Conservation (phyloP, 2,113 vertebrate species). For the Taurulus bubalis region DNA sequence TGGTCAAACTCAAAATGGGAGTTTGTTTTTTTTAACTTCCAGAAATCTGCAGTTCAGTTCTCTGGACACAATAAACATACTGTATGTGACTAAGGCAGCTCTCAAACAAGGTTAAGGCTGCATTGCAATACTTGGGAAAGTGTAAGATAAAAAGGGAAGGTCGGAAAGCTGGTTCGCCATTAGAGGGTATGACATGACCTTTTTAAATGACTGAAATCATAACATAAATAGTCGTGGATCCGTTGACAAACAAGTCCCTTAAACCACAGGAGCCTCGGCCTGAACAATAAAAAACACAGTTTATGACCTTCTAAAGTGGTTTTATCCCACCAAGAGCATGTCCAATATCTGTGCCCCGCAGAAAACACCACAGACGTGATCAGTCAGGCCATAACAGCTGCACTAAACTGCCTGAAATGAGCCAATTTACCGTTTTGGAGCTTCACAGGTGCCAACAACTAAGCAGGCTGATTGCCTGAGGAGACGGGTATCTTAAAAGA, state of each 20-base stretch:
- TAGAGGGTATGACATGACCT: neutral
- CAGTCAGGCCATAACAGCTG: slow-evolving; percentile 3
- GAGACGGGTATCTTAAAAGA: neutral
- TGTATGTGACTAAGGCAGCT: neutral
- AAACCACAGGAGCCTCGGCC: neutral
- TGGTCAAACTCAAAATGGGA: neutral
- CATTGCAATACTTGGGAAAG: neutral
- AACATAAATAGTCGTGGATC: neutral
- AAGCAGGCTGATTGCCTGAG: slow-evolving; percentile 1
- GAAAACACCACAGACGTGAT: neutral
- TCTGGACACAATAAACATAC: neutral
- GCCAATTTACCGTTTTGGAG: neutral
- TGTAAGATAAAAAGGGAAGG: neutral
- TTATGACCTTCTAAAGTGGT: neutral
- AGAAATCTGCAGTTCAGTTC: neutral
- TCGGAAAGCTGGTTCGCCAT: neutral
- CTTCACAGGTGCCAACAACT: slow-evolving; percentile 1
- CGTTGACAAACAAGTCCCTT: slow-evolving; percentile 11
- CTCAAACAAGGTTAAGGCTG: neutral
- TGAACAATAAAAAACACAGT: neutral
- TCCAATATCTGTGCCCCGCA: neutral
- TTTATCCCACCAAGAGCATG: neutral
- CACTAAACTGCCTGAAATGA: neutral
- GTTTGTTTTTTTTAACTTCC: too few species aligned
- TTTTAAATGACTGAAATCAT: neutral